A percentile compares a stretch with the other conserved stretches of the same genome.
phyloP scores from a whole-genome alignment of 64 coral and sea anemone species.

The Montipora sp. region DNA sequence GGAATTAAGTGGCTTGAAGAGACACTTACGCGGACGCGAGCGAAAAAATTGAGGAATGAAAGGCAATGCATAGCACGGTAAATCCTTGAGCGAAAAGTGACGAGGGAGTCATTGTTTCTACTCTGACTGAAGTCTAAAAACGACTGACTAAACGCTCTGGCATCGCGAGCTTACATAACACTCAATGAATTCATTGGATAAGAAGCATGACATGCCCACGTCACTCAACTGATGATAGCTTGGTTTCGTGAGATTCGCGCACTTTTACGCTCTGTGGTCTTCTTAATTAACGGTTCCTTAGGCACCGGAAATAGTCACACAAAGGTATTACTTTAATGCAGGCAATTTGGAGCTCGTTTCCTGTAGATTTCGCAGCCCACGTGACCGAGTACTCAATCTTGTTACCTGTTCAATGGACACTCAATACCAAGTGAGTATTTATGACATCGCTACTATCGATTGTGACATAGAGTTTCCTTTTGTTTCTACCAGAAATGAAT shows the following conservation, averaged over 20 bases:
- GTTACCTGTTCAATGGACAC: slow-evolving; percentile 11
- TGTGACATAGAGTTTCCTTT: not conserved
- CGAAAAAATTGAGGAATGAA: slow-evolving; percentile 4
- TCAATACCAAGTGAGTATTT: not conserved
- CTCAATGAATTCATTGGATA: slow-evolving; percentile 11
- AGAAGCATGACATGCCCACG: slow-evolving; percentile 13
- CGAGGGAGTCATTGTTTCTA: slow-evolving; percentile 6
- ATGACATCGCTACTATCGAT: not conserved
- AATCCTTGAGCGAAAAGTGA: not conserved
- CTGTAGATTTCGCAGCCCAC: not conserved
- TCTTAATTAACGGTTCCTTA: slow-evolving; percentile 48
- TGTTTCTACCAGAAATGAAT: no score
- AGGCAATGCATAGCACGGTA: slow-evolving; percentile 12
- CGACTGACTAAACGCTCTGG: not conserved
- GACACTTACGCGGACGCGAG: slow-evolving; percentile 20
- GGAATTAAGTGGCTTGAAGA: not conserved
- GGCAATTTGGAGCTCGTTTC: slow-evolving; percentile 50
- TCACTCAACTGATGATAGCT: slow-evolving; percentile 30
- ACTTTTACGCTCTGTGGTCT: slow-evolving; percentile 23
- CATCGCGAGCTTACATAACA: slow-evolving; percentile 17
- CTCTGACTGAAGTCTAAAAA: slow-evolving; percentile 19
- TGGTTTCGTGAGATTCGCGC: not conserved
- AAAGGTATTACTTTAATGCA: slow-evolving; percentile 36
- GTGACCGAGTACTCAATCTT: not conserved
- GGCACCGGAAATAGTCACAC: slow-evolving; percentile 43